Base-by-base conservation (phyloP, 2,113 vertebrate species). In the Mystacornis crossleyi region DNA sequence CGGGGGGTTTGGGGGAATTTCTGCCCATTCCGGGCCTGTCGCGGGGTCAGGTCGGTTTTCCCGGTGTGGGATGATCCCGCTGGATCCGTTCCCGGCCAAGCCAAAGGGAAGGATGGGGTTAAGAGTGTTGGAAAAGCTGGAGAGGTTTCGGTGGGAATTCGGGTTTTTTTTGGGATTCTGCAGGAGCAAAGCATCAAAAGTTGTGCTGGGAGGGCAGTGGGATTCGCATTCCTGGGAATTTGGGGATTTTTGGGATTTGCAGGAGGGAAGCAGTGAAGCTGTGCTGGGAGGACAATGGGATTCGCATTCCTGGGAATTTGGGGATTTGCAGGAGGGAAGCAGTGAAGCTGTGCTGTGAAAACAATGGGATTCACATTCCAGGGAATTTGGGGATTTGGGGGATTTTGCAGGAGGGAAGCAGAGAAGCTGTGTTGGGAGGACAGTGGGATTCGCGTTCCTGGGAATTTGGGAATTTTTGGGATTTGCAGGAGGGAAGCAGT, bases 1-100 rank as follows among this genome's bases (percentile, higher is more conserved):
- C 1, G 2, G 8, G 42, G 15, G 9, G 78, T 84, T 43, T 15
- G 29, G 72, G 79, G 54, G 9, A 10, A 17, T 64, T 78, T 86
- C 42, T 71, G 36, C 34, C 2, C 0, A 21, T 3, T 74, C 26
- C 1, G 1, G 17, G n/a, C 0, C 0, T 13, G 2, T 5, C 2
- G 18, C 8, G 55, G 45, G 17, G 12, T 18, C 14, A 5, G 10
- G 4, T 21, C 34, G 60, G 10, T 19, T 54, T 43, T 70, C 10
- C 24, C 4, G 0, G 5, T 0, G 8, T 20, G 69, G 64, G 60
- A 12, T 25, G 55, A 48, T 65, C 47, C 4, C 0, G 4, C 2
- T 3, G 1, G n/a, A 55, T 34, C 31, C 1, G 10, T 9, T 17
- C 42, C 26, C 0, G 0, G 14, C 28, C 18, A 5, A 48, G 4